phyloP scores from a whole-genome alignment of 2,888 invertebrate genomes.

The Ganaspis brasiliensis region DNA sequence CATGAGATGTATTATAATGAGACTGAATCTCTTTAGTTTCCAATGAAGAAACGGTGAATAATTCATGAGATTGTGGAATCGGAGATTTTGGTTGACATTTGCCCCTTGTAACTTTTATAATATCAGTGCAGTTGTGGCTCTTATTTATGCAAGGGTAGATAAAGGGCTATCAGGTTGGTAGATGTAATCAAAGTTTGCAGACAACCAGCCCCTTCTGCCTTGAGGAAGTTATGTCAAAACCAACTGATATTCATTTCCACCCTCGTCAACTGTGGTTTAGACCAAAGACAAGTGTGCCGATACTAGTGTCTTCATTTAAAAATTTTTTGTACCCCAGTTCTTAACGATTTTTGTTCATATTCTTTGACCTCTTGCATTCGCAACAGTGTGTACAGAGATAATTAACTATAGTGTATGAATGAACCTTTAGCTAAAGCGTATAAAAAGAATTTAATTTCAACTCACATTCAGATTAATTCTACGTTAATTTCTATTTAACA shows the following conservation, averaged over 20 bases:
- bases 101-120: conserved; percentile 42
- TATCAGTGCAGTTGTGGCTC: conserved; percentile 38
- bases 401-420: too few relatives aligned
- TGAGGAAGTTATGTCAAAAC: conserved; percentile 65
- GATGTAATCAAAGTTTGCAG: conserved; percentile 78
- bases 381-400: too few relatives aligned
- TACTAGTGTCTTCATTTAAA: conserved; percentile 45
- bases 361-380: too few relatives aligned
- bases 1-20: conserved; percentile 10
- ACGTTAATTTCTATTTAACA: too few relatives aligned
- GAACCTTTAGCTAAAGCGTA: too few relatives aligned
- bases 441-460: too few relatives aligned
- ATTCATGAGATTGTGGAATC: conserved; percentile 32
- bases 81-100: conserved; percentile 24
- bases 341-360: conserved; percentile 33
- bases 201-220: conserved; percentile 65
- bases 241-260: conserved; percentile 63
- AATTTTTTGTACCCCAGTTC: conserved; percentile 3
- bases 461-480: too few relatives aligned
- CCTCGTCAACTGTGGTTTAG: conserved; percentile 58
- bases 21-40: conserved; percentile 11
- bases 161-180: conserved; percentile 62
- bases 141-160: conserved; percentile 51
- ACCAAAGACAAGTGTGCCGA: conserved; percentile 42
- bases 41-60: conserved; percentile 19